A percentile compares a stretch with the other conserved stretches of the same genome.
Evolutionary conservation across 1,140 invertebrate species (phyloP).

Genomic region (Cheumatopsyche charites): DNA sequence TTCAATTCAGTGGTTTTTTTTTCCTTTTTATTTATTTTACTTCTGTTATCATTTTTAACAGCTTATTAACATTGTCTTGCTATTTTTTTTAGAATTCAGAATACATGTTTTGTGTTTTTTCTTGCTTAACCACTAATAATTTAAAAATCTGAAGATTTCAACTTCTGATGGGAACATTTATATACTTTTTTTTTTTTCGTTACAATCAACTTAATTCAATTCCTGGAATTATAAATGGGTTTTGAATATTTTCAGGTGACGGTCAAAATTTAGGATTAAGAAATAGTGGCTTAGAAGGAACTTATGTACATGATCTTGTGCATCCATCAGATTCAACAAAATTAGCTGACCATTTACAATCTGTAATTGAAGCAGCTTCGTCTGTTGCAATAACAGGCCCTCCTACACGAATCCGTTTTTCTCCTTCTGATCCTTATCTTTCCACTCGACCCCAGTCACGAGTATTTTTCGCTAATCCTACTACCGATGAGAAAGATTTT

Average conservation of each 20-base stretch:
- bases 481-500: constrained; percentile 77
- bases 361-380: constrained; percentile 67
- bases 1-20: neutral
- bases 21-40: neutral
- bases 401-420: constrained; percentile 78
- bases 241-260: constrained; percentile 18
- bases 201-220: neutral
- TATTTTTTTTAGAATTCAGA: too few species aligned
- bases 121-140: too few species aligned
- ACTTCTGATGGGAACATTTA: neutral
- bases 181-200: neutral
- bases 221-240: neutral
- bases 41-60: neutral
- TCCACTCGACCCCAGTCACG: constrained; percentile 89
- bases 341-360: constrained; percentile 75
- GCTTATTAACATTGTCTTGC: neutral
- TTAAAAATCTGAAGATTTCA: too few species aligned
- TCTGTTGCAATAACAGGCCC: constrained; percentile 68
- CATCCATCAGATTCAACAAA: constrained; percentile 76
- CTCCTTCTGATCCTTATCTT: constrained; percentile 68
- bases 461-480: constrained; percentile 75
- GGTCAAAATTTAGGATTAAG: constrained; percentile 51
- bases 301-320: constrained; percentile 77
- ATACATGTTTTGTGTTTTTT: too few species aligned
- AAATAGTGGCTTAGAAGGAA: constrained; percentile 65